A percentile compares a stretch with the other conserved stretches of the same genome.
Conservation (phyloP, 2,888 invertebrate species). For the Sialis fuliginosa region DNA sequence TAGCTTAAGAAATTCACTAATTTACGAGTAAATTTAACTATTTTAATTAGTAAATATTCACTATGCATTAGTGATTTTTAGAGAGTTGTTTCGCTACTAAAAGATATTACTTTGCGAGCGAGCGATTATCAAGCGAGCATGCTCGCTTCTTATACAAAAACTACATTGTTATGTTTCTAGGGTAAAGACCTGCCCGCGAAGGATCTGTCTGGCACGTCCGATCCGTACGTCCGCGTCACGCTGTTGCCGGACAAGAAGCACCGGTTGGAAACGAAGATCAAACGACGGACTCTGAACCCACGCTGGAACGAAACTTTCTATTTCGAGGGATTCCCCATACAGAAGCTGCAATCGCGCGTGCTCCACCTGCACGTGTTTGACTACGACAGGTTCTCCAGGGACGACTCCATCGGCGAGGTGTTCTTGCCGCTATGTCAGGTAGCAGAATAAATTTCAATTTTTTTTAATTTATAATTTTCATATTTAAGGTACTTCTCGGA, state of each 20-base stretch:
- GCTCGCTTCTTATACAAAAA: no score
- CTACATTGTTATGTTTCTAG: conserved; percentile 27
- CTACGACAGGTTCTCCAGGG: conserved; percentile 84
- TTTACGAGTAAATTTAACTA: no score
- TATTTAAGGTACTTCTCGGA: background rate
- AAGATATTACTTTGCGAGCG: no score
- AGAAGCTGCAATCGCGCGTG: conserved; percentile 80
- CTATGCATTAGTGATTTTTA: no score
- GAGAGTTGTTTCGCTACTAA: no score
- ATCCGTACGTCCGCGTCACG: conserved; percentile 81
- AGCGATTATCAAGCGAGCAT: no score
- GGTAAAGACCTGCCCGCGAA: conserved; percentile 89
- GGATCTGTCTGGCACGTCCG: conserved; percentile 81
- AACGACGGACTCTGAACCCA: conserved; percentile 75
- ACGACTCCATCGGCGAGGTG: conserved; percentile 87
- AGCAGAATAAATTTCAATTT: conserved; percentile 13
- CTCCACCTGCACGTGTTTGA: conserved; percentile 87
- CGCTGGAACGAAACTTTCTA: conserved; percentile 91
- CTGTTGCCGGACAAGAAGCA: conserved; percentile 83
- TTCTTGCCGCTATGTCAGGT: conserved; percentile 85
- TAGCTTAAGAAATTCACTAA: no score
- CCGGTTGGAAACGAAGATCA: conserved; percentile 82
- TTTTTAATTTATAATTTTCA: background rate
- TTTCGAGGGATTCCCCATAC: conserved; percentile 86
- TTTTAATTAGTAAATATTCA: no score